These are phyloP conservation scores for Gryon sp. DNA, from an alignment of 1,140 invertebrate genomes.

Conservation along the genomic window DNA sequence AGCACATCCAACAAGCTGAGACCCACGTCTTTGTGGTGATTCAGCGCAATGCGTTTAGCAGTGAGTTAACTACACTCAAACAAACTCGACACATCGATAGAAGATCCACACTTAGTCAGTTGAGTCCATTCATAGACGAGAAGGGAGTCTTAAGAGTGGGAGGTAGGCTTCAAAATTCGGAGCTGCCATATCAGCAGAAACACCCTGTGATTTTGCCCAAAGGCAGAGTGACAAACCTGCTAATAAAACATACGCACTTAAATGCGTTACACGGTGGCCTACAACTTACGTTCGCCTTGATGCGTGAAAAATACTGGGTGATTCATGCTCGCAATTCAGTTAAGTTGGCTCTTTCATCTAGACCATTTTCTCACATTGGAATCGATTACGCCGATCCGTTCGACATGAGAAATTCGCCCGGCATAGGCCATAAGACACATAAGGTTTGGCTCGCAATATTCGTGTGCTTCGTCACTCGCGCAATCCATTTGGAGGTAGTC, in stretches of 20 bases:
- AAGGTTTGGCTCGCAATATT: slow-evolving; percentile 8
- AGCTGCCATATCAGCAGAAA: background rate
- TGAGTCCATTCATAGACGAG: background rate
- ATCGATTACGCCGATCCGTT: slow-evolving; percentile 48
- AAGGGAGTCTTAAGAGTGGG: background rate
- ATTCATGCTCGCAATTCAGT: background rate
- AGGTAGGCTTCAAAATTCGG: background rate
- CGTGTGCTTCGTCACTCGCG: background rate
- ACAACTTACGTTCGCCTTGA: background rate
- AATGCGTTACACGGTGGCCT: background rate
- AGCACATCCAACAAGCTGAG: no score
- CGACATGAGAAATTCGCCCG: background rate
- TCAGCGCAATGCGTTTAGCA: no score
- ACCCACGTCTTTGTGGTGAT: no score
- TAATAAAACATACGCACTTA: background rate
- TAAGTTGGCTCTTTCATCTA: background rate
- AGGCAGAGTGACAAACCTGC: background rate
- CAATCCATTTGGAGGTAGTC: slow-evolving; percentile 15
- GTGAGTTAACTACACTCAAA: background rate
- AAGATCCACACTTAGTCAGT: background rate
- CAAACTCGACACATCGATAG: background rate
- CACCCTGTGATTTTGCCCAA: background rate
- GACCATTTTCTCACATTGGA: slow-evolving; percentile 44
- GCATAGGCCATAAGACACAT: background rate
- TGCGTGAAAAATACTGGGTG: background rate